Evolutionary conservation across 2,113 vertebrate genomes (phyloP).

Genomic region (Periophthalmodon schlosseri): DNA sequence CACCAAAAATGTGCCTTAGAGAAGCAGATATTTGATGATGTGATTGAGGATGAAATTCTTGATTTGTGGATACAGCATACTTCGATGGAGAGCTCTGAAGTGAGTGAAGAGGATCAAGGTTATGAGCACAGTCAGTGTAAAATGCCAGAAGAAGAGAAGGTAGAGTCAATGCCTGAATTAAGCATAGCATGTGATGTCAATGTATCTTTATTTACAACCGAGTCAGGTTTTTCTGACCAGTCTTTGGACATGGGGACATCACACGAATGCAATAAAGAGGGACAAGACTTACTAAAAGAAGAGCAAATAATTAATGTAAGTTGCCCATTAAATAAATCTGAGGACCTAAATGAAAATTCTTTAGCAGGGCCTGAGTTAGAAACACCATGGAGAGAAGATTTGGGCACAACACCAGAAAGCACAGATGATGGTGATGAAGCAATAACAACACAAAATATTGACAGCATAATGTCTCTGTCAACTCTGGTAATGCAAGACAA

Average conservation of each 20-base stretch:
- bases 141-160: slow-evolving; percentile 13
- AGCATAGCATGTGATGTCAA: slow-evolving; percentile 24
- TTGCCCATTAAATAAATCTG: slow-evolving; percentile 12
- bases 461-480: background rate
- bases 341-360: background rate
- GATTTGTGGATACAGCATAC: slow-evolving; percentile 45
- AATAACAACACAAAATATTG: background rate
- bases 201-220: slow-evolving; percentile 26
- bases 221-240: slow-evolving; percentile 37
- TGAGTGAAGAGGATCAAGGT: slow-evolving; percentile 6
- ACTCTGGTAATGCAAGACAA: background rate
- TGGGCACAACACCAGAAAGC: slow-evolving; percentile 1
- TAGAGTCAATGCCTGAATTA: slow-evolving; percentile 18
- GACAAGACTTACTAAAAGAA: slow-evolving; percentile 14
- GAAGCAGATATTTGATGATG: slow-evolving; percentile 8
- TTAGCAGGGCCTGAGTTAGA: background rate
- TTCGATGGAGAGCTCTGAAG: slow-evolving; percentile 9
- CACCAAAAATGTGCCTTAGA: background rate
- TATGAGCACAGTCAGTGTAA: background rate
- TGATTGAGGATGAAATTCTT: slow-evolving; percentile 51
- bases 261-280: background rate
- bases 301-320: background rate
- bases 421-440: background rate
- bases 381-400: slow-evolving; percentile 8
- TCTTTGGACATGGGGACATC: background rate